Evolutionary conservation across 30 jellyfish, hydroid and myxozoan genomes (phyloP).

Genomic region (Hydractinia symbiolongicarpus): DNA sequence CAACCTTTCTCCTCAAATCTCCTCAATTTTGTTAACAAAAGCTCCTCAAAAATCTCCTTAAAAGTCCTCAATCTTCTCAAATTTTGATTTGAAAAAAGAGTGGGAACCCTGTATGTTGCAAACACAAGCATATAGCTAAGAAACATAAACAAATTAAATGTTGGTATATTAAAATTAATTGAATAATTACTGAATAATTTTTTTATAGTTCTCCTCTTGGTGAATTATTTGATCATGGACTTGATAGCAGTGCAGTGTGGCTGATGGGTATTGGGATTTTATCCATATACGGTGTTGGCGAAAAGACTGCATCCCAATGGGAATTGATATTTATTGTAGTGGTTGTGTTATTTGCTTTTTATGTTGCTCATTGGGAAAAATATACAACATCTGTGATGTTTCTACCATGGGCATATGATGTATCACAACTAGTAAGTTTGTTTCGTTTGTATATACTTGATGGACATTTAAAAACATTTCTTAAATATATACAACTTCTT

Average conservation of each 20-base stretch:
- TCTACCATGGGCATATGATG: constrained; percentile 90
- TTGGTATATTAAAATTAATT: not conserved
- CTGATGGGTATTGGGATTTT: constrained; percentile 56
- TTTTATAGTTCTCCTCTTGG: constrained; percentile 80
- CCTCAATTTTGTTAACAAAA: no score
- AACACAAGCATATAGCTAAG: no score
- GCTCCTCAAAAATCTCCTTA: no score
- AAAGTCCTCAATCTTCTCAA: no score
- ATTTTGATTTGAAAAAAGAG: no score
- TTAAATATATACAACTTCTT: no score
- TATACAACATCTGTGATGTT: constrained; percentile 76
- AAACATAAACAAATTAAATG: not conserved
- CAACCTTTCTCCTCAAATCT: no score
- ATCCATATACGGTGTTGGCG: constrained; percentile 46
- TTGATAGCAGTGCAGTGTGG: constrained; percentile 68
- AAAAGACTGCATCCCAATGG: constrained; percentile 19
- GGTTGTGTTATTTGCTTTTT: constrained; percentile 45
- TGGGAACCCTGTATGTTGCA: no score
- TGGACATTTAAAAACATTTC: no score
- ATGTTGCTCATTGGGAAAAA: constrained; percentile 84
- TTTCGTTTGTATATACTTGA: no score
- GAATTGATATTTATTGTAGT: constrained; percentile 31
- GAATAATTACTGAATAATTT: not conserved
- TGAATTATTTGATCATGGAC: constrained; percentile 91
- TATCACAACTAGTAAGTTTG: constrained; percentile 75